Base-by-base conservation (phyloP, 2,113 vertebrate genomes). In the Trichomycterus rosablanca region DNA sequence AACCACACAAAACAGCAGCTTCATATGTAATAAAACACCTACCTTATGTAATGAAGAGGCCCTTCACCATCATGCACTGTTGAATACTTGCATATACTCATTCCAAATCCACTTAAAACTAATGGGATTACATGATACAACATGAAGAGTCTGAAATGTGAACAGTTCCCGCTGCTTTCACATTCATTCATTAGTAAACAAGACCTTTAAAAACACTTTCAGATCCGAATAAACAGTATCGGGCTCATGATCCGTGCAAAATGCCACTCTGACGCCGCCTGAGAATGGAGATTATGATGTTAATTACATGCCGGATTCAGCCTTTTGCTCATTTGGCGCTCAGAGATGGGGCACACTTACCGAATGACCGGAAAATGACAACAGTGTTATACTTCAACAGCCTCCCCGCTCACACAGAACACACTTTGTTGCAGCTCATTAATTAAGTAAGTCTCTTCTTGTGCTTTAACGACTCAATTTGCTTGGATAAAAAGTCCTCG, bases 271-370 rank as follows among this genome's bases (percentile, higher is more conserved):
- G 60, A 50, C 37, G 26, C 19, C 19, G 52, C 32, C 24, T 43
- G 59, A 16, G 10, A 44, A 64, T 16, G 24, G 58, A 48, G 23
- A 68, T 62, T 58, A 60, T 55, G 28, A 19, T 58, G 40, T 54
- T 71, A 76, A 75, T 76, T 68, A 68, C 26, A 65, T 14, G 40
- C 42, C 30, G 53, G 55, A 69, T 40, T 22, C 22, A 34, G 12
- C 59, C 45, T 66, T n/a, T 71, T 67, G 56, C 48, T 67, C 58
- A 67, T 37, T 58, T 58, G 30, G 51, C n/a, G 49, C 66, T 73
- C 48, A 24, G 48, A 50, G 49, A 59, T 1, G 51, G 49, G 11
- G 20, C 53, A 74, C 71, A 87, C 83, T 86, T 86, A 87, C 83
- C 79, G 73, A 82, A 66, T 71, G 77, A 76, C 66, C 77, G 73